phyloP scores from a whole-genome alignment of 2,888 invertebrate genomes.

The Neoaliturus tenellus region DNA sequence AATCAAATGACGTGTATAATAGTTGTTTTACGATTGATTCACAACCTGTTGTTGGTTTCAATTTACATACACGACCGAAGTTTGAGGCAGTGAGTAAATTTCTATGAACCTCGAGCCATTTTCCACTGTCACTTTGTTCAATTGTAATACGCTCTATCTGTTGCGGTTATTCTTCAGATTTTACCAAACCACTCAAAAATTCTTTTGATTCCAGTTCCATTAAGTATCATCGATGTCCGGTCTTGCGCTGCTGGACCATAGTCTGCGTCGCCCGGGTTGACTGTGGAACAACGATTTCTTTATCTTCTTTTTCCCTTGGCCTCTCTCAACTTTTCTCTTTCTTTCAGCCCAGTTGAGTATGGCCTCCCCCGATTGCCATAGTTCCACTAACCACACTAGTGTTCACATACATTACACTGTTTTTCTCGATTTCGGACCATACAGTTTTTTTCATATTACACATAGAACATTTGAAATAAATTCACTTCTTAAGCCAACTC shows the following conservation, averaged over 20 bases:
- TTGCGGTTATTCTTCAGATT: no score
- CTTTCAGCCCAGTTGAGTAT: conserved; percentile 50
- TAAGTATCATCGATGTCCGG: no score
- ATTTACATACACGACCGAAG: conserved; percentile 43
- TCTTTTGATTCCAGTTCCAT: no score
- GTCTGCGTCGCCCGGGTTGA: no score
- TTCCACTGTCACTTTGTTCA: conserved; percentile 34
- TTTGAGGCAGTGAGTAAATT: conserved; percentile 49
- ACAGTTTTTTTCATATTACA: conserved; percentile 28
- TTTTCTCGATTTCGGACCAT: no score
- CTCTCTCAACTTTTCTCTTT: no score
- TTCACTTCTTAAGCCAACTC: no score
- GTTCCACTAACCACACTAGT: conserved; percentile 37
- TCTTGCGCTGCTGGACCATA: no score
- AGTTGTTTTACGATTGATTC: conserved; percentile 4
- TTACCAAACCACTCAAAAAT: no score
- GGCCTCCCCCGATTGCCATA: conserved; percentile 46
- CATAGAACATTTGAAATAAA: conserved; percentile 21
- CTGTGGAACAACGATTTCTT: no score
- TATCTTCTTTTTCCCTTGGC: no score
- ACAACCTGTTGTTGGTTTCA: not conserved
- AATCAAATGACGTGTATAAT: conserved; percentile 18
- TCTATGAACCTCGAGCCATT: conserved; percentile 23
- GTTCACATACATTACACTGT: conserved; percentile 35
- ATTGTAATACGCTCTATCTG: no score